phyloP scores from a whole-genome alignment of 2,888 invertebrate genomes.

The Deroplatys truncata region DNA sequence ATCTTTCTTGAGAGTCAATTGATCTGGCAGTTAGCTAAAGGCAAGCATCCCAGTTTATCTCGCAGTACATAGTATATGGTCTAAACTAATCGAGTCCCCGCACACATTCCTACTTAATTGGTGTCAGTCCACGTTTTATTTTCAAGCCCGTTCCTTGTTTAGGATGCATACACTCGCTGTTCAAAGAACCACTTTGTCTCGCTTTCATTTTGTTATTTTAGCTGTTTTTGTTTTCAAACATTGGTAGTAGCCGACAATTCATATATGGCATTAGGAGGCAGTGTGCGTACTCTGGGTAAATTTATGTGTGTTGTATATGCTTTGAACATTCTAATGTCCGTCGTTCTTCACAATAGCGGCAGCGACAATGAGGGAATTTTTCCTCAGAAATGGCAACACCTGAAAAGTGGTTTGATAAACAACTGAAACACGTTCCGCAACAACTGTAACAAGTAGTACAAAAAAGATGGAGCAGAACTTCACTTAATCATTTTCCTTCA shows the following conservation, averaged over 20 bases:
- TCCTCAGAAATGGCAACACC: too few relatives aligned
- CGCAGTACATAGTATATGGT: background rate
- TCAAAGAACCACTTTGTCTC: background rate
- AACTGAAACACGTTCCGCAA: too few relatives aligned
- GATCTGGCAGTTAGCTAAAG: too few relatives aligned
- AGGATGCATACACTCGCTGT: background rate
- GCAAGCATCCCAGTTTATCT: background rate
- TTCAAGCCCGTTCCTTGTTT: background rate
- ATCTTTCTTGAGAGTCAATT: background rate
- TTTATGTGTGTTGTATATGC: background rate
- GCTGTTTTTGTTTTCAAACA: background rate
- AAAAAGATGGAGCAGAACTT: too few relatives aligned
- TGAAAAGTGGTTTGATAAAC: too few relatives aligned
- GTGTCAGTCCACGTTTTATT: background rate
- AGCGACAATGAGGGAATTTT: background rate
- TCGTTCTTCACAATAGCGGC: background rate
- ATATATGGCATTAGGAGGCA: background rate
- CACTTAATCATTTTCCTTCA: too few relatives aligned
- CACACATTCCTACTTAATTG: conserved; percentile 6
- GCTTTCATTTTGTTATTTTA: background rate
- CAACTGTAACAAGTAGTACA: too few relatives aligned
- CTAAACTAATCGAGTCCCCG: background rate
- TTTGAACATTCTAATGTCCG: background rate
- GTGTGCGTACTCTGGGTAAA: background rate
- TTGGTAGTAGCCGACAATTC: background rate